Evolutionary conservation across 2,797 vertebrate species (phyloP), one percentile per base, ranked within the genome.

Genomic region (Sebastes miniatus): DNA sequence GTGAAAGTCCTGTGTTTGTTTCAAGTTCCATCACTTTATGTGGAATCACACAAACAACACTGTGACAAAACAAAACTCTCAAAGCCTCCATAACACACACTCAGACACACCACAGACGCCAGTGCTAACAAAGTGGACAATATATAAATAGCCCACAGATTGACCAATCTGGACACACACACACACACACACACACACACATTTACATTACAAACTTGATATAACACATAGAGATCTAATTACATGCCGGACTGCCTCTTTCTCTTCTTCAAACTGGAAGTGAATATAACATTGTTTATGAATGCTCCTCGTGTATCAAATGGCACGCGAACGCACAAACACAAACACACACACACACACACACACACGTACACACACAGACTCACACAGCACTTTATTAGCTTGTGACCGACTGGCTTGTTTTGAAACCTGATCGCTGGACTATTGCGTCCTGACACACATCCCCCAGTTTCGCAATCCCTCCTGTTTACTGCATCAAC

Each of bases 401-500:
- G 36, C 24, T 87, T 81, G 80, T 88, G 86, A 88, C 87, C 5
- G 4, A 59, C 59, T 14, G 57, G 31, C 83, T 89, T 93, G 92
- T 93, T 93, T 92, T 93, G 93, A 92, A 93, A 94, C 83, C 18
- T 72, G 88, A 94, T 64, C 66, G 0, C 58, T 13, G 20, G 57
- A 24, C 25, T 22, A 4, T 47, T 50, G 64, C 43, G 10, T 74
- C 39, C 81, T 86, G 82, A 84, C 73, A 86, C 81, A 83, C 78
- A 39, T 47, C 29, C 12, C 22, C 32, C 16, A 22, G 81, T 94
- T 87, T 87, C 89, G 89, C 89, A 93, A 93, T 86, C 61, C 18
- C 14, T 16, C 76, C 70, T 92, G 91, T 93, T 91, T 91, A 91
- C 89, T 77, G 47, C 79, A 52, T 25, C 29, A 12, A 56, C 57